Evolutionary conservation across 1,140 invertebrate genomes (phyloP).

Genomic region (Melitaea cinxia): DNA sequence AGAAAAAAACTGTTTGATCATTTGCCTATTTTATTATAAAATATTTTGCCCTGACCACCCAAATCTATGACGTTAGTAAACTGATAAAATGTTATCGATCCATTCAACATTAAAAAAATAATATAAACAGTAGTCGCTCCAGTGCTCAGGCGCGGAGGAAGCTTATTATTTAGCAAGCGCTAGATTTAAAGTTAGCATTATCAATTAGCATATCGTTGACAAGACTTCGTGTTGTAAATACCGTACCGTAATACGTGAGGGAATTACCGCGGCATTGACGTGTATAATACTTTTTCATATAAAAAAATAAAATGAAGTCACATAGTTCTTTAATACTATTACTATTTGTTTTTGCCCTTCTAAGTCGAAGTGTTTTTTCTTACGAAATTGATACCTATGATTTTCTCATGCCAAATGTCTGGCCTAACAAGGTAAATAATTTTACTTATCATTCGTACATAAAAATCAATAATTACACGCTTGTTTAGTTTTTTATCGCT

Average conservation of each 20-base stretch:
- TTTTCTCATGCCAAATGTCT: constrained; percentile 74
- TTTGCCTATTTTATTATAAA: background rate
- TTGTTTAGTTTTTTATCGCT: background rate
- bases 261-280: constrained; percentile 34
- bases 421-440: constrained; percentile 64
- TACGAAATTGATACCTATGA: constrained; percentile 68
- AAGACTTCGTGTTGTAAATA: background rate
- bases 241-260: constrained; percentile 14
- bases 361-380: constrained; percentile 36
- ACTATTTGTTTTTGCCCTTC: constrained; percentile 43
- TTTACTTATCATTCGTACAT: background rate
- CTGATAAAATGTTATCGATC: constrained; percentile 30
- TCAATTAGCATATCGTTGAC: constrained; percentile 8
- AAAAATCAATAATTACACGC: background rate
- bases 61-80: constrained; percentile 52
- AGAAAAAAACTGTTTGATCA: too few species aligned
- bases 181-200: background rate
- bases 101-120: constrained; percentile 33
- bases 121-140: constrained; percentile 62
- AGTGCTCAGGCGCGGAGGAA: constrained; percentile 4
- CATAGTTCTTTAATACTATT: constrained; percentile 40
- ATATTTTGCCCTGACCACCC: constrained; percentile 38
- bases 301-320: constrained; percentile 38
- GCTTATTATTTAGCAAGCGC: background rate
- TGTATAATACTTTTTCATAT: constrained; percentile 14